Base-by-base conservation (phyloP, 2,888 invertebrate genomes). In the Pollenia amentaria region DNA sequence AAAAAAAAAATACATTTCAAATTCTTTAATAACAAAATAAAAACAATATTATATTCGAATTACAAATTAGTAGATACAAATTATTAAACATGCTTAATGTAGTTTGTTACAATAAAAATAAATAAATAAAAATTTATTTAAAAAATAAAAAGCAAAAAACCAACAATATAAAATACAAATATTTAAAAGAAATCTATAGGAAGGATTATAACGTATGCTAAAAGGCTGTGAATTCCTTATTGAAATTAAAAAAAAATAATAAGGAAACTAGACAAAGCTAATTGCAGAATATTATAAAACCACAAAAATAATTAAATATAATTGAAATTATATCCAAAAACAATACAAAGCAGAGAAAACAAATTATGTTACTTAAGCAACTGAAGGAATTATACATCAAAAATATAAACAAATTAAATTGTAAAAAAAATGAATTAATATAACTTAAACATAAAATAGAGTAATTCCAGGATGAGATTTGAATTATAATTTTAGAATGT, bases 161-260 rank as follows among this genome's bases (percentile, higher is more conserved):
- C 6, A 53, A 55, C 18, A 55, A 21, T 46, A 21, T 69, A n/a
- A 69, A 29, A 46, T 46, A 46, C 14, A 12, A 57, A 29, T 29
- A 29, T 40, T 8, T 48, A 65, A 42, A 51, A 65, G 40, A 70
- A 70, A 83, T 69, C 73, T 84, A 69, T 72, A 81, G 60, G 84
- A 72, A 67, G 84, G 84, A 85, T 86, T 89, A 83, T 88, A 88
- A 88, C 86, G 88, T 72, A 88, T 88, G 89, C 83, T 89, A 89
- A 88, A 88, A 89, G 89, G 90, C 90, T 90, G 90, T 90, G 90
- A 90, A 89, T 89, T 88, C 88, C 88, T 88, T 88, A 78, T 86
- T 84, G 55, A 81, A 67, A 60, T 21, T 16, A 60, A 8, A 65
- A 67, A 42, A 57, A 51, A 40, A 8, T 53, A 73, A 53, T 73